phyloP scores from a whole-genome alignment of 2,797 vertebrate genomes.

The Rhadinocentrus ornatus region DNA sequence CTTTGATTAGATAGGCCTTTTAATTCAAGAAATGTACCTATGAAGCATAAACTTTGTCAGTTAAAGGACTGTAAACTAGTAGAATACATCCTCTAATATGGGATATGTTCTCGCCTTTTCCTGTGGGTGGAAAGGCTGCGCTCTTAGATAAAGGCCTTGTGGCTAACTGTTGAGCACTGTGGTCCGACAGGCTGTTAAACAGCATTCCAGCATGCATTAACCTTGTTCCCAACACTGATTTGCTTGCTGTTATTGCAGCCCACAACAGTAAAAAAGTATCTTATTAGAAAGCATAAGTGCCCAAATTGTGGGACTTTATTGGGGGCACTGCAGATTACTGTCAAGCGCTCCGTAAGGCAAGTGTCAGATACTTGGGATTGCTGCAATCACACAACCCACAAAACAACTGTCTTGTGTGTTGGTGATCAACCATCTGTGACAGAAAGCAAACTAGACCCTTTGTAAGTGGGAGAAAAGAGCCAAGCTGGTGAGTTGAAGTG shows the following conservation, averaged over 20 bases:
- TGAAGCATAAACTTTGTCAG: not conserved
- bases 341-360: constrained; percentile 37
- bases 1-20: not conserved
- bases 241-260: constrained; percentile 61
- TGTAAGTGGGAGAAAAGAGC: constrained; percentile 46
- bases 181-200: constrained; percentile 69
- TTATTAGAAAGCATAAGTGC: constrained; percentile 58
- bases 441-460: constrained; percentile 61
- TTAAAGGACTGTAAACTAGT: not conserved
- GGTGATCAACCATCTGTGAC: constrained; percentile 65
- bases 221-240: constrained; percentile 59
- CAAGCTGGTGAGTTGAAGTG: constrained; percentile 50
- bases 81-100: not conserved
- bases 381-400: constrained; percentile 59
- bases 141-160: constrained; percentile 39
- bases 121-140: constrained; percentile 19
- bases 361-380: constrained; percentile 58
- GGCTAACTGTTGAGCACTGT: constrained; percentile 39
- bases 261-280: constrained; percentile 57
- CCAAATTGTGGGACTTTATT: constrained; percentile 50
- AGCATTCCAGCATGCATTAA: constrained; percentile 64
- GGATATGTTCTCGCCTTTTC: constrained; percentile 26
- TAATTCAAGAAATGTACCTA: not conserved
- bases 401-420: constrained; percentile 68
- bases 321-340: constrained; percentile 52